Percentiles rank a stretch among this genome's conserved stretches.
Evolutionary conservation across 2,113 vertebrate genomes (phyloP).

Genomic region (Psilopsiagon aymara): DNA sequence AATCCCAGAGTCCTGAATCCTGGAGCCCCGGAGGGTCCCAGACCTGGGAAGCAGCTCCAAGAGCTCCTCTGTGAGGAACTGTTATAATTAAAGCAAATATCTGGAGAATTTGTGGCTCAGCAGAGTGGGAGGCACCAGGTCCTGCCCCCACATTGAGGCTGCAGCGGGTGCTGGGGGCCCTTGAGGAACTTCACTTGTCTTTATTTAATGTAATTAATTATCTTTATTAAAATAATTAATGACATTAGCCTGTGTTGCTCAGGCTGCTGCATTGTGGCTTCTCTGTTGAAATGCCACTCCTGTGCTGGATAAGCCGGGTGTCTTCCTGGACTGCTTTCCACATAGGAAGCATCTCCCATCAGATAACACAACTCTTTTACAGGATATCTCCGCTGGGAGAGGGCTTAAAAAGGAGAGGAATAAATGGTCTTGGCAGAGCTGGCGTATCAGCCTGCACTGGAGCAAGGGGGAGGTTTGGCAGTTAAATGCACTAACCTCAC

Average conservation of each 20-base stretch:
- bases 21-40: rapidly evolving
- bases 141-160: not conserved
- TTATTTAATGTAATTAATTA: slow-evolving; percentile 27
- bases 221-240: not conserved
- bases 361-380: not conserved
- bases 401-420: not conserved
- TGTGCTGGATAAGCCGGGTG: rapidly evolving
- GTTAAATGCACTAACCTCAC: not conserved
- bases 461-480: slow-evolving; percentile 4
- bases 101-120: slow-evolving; percentile 40
- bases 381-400: not conserved
- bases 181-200: not conserved
- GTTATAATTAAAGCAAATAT: slow-evolving; percentile 50
- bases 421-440: not conserved
- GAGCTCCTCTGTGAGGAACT: not conserved
- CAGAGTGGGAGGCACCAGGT: not conserved
- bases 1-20: not conserved
- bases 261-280: not conserved
- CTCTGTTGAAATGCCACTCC: not conserved
- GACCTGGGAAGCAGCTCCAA: not conserved
- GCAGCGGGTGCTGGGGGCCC: not conserved
- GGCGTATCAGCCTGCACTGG: not conserved
- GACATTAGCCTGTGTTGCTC: not conserved
- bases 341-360: not conserved
- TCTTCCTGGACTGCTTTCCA: not conserved